Evolutionary conservation across 2,888 invertebrate species (phyloP), one percentile per base, ranked within the genome.

Genomic region (Sinohyriopsis cumingii): DNA sequence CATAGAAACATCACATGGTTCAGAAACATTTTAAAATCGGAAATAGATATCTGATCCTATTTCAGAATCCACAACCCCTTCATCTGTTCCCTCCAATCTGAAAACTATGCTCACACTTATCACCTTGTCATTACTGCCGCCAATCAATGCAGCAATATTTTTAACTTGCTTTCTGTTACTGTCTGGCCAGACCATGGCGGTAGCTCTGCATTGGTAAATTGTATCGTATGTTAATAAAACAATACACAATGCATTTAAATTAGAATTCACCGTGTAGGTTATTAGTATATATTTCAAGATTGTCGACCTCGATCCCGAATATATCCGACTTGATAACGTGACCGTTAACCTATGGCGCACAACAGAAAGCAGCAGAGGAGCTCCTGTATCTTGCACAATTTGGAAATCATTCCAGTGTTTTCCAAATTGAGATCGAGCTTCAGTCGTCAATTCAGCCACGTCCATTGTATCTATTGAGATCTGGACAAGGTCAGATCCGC

Each of bases 281-380:
- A 65, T 68, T 71, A 71, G 55, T 72, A 55, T 68, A 60, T 12
- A 60, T 55, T 53, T 78, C 62, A 15, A 84, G n/a, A 5, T 65
- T 71, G 67, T 83, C 83, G 7, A 85, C 68, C 71, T 84, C 84
- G 4, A 84, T 69, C 18, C 83, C 83, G 70, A 78, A 75, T 22
- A 25, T 55, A 67, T 82, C 81, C 0, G 80, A 55, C 12, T 69
- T 22, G 12, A 72, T 65, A 19, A 80, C 74, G 59, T 63, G 7
- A 82, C 28, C 6, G 68, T 67, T 9, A 83, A 54, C 4, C 62
- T 75, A 55, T 82, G 79, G 18, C 75, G 60, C 5, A 81, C 81
- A 24, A 75, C 69, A 12, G 68, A 57, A 7, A 73, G 45, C 20
- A 53, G 12, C 7, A 28, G 45, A 6, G 28, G 25, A 7, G 59